phyloP scores from a whole-genome alignment of 2,113 vertebrate species.

The Siniperca knerii region DNA sequence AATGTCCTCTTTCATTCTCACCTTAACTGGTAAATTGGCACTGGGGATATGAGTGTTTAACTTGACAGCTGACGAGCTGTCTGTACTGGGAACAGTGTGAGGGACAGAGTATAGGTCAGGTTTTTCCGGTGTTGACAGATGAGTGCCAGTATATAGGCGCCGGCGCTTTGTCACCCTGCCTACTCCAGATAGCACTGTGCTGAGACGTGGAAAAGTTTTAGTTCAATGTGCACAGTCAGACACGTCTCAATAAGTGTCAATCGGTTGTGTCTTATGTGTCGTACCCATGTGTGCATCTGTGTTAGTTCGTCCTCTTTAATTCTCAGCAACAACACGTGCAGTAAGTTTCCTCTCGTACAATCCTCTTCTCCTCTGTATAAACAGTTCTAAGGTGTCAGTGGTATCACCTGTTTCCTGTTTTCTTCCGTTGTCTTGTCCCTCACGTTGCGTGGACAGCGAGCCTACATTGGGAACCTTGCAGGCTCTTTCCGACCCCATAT shows the following conservation, averaged over 20 bases:
- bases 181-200: slow-evolving; percentile 40
- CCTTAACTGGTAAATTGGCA: slow-evolving; percentile 41
- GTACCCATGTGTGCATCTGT: neutral
- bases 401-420: slow-evolving; percentile 59
- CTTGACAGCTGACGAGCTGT: slow-evolving; percentile 63
- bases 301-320: slow-evolving; percentile 19
- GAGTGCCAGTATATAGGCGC: slow-evolving; percentile 50
- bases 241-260: slow-evolving; percentile 27
- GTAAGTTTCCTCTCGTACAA: slow-evolving; percentile 34
- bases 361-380: slow-evolving; percentile 23
- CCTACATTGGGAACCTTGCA: neutral
- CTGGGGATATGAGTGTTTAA: slow-evolving; percentile 32
- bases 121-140: slow-evolving; percentile 71
- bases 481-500: neutral
- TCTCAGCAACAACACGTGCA: slow-evolving; percentile 28
- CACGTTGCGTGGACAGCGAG: neutral
- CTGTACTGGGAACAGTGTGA: slow-evolving; percentile 37
- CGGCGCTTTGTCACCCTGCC: slow-evolving; percentile 43
- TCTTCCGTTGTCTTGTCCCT: slow-evolving; percentile 12
- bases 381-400: slow-evolving; percentile 37
- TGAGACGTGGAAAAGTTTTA: slow-evolving; percentile 51
- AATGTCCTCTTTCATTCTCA: slow-evolving; percentile 51
- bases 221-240: slow-evolving; percentile 31
- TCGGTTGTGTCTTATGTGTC: neutral
- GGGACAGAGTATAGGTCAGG: slow-evolving; percentile 57